Evolutionary conservation across 2,797 vertebrate genomes (phyloP), one percentile per base, ranked within the genome.

Genomic region (Bradypodion pumilum): DNA sequence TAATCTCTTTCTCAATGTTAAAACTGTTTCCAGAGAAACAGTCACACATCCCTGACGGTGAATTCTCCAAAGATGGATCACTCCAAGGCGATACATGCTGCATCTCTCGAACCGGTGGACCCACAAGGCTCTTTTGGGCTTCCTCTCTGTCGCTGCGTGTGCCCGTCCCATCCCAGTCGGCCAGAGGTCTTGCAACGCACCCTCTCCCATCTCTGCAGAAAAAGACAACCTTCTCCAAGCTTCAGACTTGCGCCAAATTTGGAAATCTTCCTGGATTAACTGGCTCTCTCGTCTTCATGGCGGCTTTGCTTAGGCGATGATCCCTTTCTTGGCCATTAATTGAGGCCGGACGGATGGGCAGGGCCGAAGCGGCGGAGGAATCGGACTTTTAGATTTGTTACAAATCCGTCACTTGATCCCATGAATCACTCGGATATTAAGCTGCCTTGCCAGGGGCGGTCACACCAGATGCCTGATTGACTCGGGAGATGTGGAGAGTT

Each of bases 331-430:
- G 70, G 70, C 76, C 32, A 68, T 68, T 60, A 79, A 79, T 79
- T 37, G 81, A 32, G 76, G 49, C 10, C 1, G 23, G 46, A 19
- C 1, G 5, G 52, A 37, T 7, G n/a, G 44, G 49, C 10, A 35
- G 12, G 65, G 9, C 6, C 5, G 15, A 19, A 19, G 16, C 1
- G 6, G 32, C n/a, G n/a, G 52, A 60, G 29, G 60, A 60, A 79
- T 74, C 60, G 59, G 81, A 49, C 42, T 74, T 74, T 8, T 32
- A 40, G 76, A 27, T 60, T 40, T 37, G 27, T 49, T 40, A 52
- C 70, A 78, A 82, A 74, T 79, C 81, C 70, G 66, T 19, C 1
- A 25, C 27, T 75, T 83, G 60, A 82, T 86, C 69, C 80, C 1
- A 0, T 9, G 16, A 74, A 59, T 23, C 6, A 42, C 49, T 44